Base-by-base conservation (phyloP, 2,113 vertebrate species). In the Spea multiplicata region DNA sequence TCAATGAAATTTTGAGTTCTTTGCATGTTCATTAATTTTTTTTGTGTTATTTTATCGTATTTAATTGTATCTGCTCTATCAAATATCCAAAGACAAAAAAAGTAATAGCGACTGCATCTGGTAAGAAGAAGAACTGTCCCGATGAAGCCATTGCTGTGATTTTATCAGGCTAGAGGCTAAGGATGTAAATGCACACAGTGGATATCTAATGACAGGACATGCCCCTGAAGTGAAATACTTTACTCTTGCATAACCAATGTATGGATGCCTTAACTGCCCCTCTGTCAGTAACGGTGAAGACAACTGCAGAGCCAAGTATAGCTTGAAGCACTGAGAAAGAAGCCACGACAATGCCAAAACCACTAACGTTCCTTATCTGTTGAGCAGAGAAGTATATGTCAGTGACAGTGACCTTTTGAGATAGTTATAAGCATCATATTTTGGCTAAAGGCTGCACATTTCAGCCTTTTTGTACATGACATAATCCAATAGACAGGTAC, bases 361-460 rank as follows among this genome's bases (percentile, higher is more conserved):
- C 66, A 70, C 53, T 48, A 69, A 77, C 6, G n/a, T 55, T 71
- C 44, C 47, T 16, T 48, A 71, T 50, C 49, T 76, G 13, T 64
- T 49, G 47, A 64, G 57, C 61, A 71, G 17, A 66, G 44, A 76
- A 78, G 44, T 66, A 78, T 78, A 44, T 64, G 76, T 52, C 76
- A 64, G 12, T 78, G 76, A 64, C 76, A 65, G 68, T 71, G 57
- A 78, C 76, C 76, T 78, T 78, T 78, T 44, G 4, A 61, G 75
- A 53, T 61, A 69, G 53, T 46, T 77, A 44, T 44, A 70, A 44
- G 30, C 67, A 78, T 71, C 57, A 49, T 16, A 67, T 77, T 71
- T 77, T 53, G 66, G 55, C 52, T 50, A 62, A 70, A 67, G 75
- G 67, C 75, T 71, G 75, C 62, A 64, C 75, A 68, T 66, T 76